phyloP scores from a whole-genome alignment of 1,140 invertebrate genomes.

The Drosophila seguyi region DNA sequence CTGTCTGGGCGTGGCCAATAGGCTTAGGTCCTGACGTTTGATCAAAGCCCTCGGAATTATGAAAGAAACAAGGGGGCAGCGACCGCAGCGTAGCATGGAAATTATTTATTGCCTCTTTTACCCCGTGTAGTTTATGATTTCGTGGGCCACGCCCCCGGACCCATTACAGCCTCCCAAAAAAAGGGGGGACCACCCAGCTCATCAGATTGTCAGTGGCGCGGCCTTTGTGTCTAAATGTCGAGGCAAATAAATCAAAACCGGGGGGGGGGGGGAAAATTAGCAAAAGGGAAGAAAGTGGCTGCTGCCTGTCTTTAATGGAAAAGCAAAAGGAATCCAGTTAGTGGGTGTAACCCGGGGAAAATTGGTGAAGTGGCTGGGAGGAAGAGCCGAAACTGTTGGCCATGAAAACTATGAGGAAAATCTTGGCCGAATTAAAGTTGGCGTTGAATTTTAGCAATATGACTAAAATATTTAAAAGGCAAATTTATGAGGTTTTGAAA shows the following conservation, averaged over 20 bases:
- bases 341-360: slow-evolving; percentile 6
- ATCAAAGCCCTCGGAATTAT: slow-evolving; percentile 76
- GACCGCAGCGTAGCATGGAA: slow-evolving; percentile 49
- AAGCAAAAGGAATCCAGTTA: not conserved
- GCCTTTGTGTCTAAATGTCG: slow-evolving; percentile 68
- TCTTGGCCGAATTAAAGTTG: slow-evolving; percentile 6
- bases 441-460: not conserved
- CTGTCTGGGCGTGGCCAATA: slow-evolving; percentile 46
- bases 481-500: not conserved
- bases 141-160: slow-evolving; percentile 19
- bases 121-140: slow-evolving; percentile 70
- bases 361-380: slow-evolving; percentile 23
- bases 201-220: slow-evolving; percentile 48
- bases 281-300: not conserved
- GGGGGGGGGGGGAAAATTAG: slow-evolving; percentile 22
- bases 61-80: slow-evolving; percentile 53
- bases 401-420: slow-evolving; percentile 36
- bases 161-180: slow-evolving; percentile 4
- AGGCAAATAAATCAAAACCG: slow-evolving; percentile 77
- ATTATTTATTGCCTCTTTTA: slow-evolving; percentile 68
- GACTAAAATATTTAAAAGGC: not conserved
- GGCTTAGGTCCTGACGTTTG: slow-evolving; percentile 75
- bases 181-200: slow-evolving; percentile 59
- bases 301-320: slow-evolving; percentile 42
- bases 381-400: no score